Evolutionary conservation across 1,140 invertebrate species (phyloP), one percentile per base, ranked within the genome.

Genomic region (Ephestia elutella): DNA sequence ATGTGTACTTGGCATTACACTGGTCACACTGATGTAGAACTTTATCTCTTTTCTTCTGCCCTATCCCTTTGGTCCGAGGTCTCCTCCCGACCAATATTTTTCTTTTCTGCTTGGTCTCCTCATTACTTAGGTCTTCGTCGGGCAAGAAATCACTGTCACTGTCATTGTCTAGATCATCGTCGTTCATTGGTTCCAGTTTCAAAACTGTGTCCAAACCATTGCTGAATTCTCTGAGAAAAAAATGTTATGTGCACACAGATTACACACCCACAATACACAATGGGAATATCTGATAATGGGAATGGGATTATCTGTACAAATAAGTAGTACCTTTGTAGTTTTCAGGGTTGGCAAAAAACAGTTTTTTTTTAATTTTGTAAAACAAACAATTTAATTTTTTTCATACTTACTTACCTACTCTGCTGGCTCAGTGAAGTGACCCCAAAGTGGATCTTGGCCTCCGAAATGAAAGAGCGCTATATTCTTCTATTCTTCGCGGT

Each of bases 1-100:
- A 83, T 0, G 81, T 75, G 58, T 87, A 86, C 65, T 78, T 82
- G 17, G 80, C 76, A 56, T 80, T 73, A 58, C 85, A 86, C 54
- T 82, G 72, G 53, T 88, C 83, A 63, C 86, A 86, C 44, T 78
- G 65, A 56, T 88, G 78, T 48, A 82, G 51, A 17, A 73, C 70
- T 66, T 83, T 82, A 0, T 55, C 65, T 21, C 78, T 73, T 18
- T 69, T 70, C 53, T 75, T 81, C 54, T 73, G 73, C 3, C 56
- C 19, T 17, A 48, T 17, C 9, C 53, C 48, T 66, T 68, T 64
- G 20, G 21, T 49, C 56, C 68, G 72, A 8, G 53, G 53, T 21
- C 60, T 30, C 11, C 62, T 59, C 21, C 44, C 59, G 8, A 38
- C 56, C 60, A 59, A 62, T 44, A 60, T 65, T 55, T 62, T 70